Evolutionary conservation across 2,888 invertebrate species (phyloP).

Genomic region (Autographa gamma): DNA sequence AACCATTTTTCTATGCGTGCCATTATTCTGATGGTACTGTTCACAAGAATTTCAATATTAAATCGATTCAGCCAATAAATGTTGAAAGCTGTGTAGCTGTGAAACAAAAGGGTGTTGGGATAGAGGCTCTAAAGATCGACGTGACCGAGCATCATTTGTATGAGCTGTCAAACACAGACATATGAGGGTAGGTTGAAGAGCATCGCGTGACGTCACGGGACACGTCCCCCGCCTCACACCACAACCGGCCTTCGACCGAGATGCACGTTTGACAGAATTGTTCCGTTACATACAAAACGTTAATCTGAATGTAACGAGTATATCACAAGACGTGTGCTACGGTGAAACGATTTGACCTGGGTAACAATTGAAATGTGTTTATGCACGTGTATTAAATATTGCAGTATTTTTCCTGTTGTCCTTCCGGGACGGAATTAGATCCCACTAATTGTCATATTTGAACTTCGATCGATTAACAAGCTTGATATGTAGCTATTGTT

Average conservation of each 20-base stretch:
- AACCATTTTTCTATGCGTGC: constrained; percentile 52
- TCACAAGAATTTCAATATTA: constrained; percentile 37
- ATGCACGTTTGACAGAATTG: constrained; percentile 48
- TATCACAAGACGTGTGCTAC: constrained; percentile 7
- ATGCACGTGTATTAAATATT: constrained; percentile 9
- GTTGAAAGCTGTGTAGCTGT: constrained; percentile 51
- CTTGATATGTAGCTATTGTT: not conserved
- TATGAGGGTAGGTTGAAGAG: constrained; percentile 65
- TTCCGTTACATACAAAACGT: constrained; percentile 39
- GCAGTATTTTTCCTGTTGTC: constrained; percentile 1
- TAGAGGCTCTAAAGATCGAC: constrained; percentile 57
- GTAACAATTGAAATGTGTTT: constrained; percentile 31
- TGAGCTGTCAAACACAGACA: constrained; percentile 66
- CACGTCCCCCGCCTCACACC: constrained; percentile 38
- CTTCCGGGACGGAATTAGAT: constrained; percentile 5
- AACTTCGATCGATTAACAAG: not conserved
- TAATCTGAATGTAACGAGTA: constrained; percentile 35
- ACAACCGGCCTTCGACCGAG: constrained; percentile 40
- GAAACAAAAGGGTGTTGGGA: constrained; percentile 56
- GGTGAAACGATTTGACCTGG: constrained; percentile 27
- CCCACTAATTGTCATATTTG: not conserved
- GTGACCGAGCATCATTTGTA: constrained; percentile 64
- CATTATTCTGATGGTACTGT: constrained; percentile 51
- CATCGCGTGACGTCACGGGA: constrained; percentile 58
- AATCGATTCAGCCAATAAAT: constrained; percentile 50